These are phyloP conservation scores for Sebastes taczanowskii DNA, from an alignment of 2,797 vertebrate genomes.

Conservation along the genomic window DNA sequence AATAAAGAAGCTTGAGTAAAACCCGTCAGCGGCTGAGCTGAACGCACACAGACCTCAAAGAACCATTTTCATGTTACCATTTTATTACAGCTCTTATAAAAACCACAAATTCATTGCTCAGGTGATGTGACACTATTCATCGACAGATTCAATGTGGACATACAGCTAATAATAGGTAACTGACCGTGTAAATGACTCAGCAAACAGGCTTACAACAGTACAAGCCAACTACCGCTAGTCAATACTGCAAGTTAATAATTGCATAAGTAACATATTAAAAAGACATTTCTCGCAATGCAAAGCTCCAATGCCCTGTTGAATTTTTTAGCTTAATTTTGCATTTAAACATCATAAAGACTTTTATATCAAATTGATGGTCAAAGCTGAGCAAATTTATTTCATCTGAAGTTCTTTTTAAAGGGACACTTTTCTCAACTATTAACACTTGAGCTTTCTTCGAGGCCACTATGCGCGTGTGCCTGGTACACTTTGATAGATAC, in stretches of 20 bases:
- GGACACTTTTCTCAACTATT: background rate
- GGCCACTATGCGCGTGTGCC: background rate
- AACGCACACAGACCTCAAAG: background rate
- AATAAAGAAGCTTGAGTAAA: background rate
- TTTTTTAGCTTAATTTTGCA: background rate
- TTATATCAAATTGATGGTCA: background rate
- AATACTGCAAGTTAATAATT: slow-evolving; percentile 22
- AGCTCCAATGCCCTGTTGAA: background rate
- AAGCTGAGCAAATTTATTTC: background rate
- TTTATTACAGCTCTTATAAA: slow-evolving; percentile 74
- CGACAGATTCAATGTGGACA: slow-evolving; percentile 35
- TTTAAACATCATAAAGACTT: background rate
- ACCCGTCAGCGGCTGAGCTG: background rate
- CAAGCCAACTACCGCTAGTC: background rate
- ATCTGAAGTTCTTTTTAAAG: slow-evolving; percentile 16
- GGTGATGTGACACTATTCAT: slow-evolving; percentile 21
- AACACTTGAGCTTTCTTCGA: slow-evolving; percentile 9
- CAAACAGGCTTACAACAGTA: background rate
- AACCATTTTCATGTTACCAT: slow-evolving; percentile 24
- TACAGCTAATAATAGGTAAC: slow-evolving; percentile 10
- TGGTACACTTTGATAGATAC: background rate
- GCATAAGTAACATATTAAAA: slow-evolving; percentile 28
- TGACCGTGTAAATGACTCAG: background rate
- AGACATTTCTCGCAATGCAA: slow-evolving; percentile 4
- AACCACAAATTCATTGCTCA: slow-evolving; percentile 46